A percentile compares a stretch with the other conserved stretches of the same genome.
Evolutionary conservation across 2,113 vertebrate species (phyloP).

Genomic region (Scalopus aquaticus): DNA sequence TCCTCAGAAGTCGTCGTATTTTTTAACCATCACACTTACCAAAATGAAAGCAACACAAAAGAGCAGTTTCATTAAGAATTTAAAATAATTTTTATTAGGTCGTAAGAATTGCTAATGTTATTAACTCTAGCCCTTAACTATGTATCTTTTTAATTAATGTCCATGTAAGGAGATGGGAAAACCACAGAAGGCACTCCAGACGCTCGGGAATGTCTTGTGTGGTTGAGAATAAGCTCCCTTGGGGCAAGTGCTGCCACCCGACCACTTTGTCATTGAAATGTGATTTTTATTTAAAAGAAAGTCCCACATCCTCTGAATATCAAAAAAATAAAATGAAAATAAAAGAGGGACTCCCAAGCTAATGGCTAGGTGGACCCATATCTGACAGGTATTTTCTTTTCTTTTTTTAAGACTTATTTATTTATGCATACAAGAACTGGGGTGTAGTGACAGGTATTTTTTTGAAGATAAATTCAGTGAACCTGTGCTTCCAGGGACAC

Average conservation of each 20-base stretch:
- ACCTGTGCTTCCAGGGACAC: background rate
- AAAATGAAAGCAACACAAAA: background rate
- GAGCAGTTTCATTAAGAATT: background rate
- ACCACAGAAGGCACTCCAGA: no score
- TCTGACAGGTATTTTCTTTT: no score
- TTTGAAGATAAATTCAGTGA: background rate
- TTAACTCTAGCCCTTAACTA: background rate
- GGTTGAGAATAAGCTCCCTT: background rate
- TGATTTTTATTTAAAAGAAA: background rate
- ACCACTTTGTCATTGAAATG: no score
- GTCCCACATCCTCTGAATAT: no score
- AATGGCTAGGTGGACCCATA: background rate
- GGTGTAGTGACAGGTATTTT: no score
- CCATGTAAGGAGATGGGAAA: background rate
- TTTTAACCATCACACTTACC: background rate
- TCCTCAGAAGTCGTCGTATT: rapidly evolving
- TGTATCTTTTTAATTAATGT: background rate
- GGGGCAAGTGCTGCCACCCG: background rate
- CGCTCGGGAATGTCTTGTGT: background rate
- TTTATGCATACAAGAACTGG: no score
- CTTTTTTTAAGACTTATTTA: no score
- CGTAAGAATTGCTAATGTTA: background rate
- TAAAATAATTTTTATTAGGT: background rate
- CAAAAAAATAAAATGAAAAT: no score
- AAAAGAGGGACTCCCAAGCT: background rate